Evolutionary conservation across 2,888 invertebrate genomes (phyloP), one percentile per base, ranked within the genome.

Genomic region (Hanleya hanleyi): DNA sequence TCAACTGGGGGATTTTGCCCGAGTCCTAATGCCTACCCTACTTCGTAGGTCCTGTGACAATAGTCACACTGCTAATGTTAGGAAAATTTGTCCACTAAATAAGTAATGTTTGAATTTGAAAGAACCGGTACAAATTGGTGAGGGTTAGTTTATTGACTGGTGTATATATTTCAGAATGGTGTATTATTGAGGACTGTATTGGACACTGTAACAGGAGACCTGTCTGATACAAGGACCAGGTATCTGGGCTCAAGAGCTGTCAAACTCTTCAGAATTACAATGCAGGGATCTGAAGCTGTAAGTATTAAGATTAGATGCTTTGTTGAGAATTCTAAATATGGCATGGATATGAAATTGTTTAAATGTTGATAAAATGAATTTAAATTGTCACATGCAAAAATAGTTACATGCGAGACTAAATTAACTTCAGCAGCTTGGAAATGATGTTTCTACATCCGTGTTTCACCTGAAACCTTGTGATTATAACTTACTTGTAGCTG

Each of bases 161-260:
- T n/a, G n/a, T n/a, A n/a, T n/a, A n/a, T n/a, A 32, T 83, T 84
- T 62, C 83, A 97, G 92, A 99, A 99, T 91, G 99, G 99, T 70
- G 97, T 97, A 36, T 91, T 99, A 74, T 91, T 99, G 70, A 93
- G 99, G 85, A 97, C 97, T 1, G 97, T 98, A 2, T 92, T 99
- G 38, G 99, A 99, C 92, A 96, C 96, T 0, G 96, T 97, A 29
- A 97, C 97, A 51, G 99, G 99, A 0, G 98, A 98, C 90, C 93
- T 99, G 82, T 96, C 97, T 2, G 99, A 99, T 88, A 99, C 99
- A 0, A 93, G 99, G 82, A 99, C 99, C 0, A 94, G 99, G 91
- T 99, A 99, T 91, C 92, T 99, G 66, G 99, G 99, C 33, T 96
- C 97, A 0, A 93, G 97, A 67, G 96, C 99, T 0, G 99, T 99